These are phyloP conservation scores for Tamias sibiricus DNA, from an alignment of 2,113 vertebrate genomes.

Conservation along the genomic window DNA sequence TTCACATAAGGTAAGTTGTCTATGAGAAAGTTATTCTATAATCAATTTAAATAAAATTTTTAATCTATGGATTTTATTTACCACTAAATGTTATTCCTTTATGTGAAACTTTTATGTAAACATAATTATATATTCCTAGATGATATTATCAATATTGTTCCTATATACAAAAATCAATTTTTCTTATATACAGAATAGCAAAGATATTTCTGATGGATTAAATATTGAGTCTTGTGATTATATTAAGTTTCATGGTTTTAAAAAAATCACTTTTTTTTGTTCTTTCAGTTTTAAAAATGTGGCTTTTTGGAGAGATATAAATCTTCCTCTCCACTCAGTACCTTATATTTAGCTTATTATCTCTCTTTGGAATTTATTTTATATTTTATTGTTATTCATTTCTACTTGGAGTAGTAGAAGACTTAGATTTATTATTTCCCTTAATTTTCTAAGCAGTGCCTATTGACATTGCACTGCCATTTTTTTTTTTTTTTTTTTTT, in stretches of 20 bases:
- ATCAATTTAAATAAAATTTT: constrained; percentile 19
- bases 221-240: constrained; percentile 63
- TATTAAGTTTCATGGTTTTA: constrained; percentile 12
- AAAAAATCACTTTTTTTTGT: not conserved
- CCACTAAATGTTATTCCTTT: not conserved
- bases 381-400: constrained; percentile 36
- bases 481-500: no score
- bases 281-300: not conserved
- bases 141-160: not conserved
- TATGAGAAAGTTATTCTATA: not conserved
- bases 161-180: constrained; percentile 67
- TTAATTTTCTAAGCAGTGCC: not conserved
- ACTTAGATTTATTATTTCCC: not conserved
- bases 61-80: constrained; percentile 24
- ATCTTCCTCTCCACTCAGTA: not conserved
- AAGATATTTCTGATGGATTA: constrained; percentile 56
- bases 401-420: not conserved
- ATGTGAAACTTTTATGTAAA: not conserved
- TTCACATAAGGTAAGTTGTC: not conserved
- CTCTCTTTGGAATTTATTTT: constrained; percentile 10
- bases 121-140: not conserved
- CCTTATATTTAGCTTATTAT: constrained; percentile 3
- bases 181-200: constrained; percentile 68
- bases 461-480: not conserved
- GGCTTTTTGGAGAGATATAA: not conserved